Percentiles rank a stretch among this genome's conserved stretches.
Conservation (phyloP, 1,140 invertebrate species). For the Trichogramma pretiosum region DNA sequence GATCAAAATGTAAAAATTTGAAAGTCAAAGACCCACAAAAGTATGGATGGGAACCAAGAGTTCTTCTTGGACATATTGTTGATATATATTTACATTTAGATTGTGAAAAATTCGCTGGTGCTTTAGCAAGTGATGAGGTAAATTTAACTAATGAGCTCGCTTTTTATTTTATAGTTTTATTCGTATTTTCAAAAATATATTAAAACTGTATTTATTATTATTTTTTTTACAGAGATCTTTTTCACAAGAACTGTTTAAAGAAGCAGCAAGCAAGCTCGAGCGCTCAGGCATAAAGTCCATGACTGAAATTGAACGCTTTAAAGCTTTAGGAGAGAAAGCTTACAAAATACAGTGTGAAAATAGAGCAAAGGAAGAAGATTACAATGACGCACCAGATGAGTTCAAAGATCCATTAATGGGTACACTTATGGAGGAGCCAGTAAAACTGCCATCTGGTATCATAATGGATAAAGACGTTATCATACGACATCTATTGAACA, state of each 20-base stretch:
- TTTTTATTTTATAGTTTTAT: no score
- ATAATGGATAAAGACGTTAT: conserved; percentile 94
- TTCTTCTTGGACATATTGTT: conserved; percentile 81
- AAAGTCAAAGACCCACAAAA: conserved; percentile 93
- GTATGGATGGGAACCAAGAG: conserved; percentile 93
- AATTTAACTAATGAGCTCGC: conserved; percentile 17
- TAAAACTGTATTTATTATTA: conserved; percentile 15
- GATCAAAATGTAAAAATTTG: conserved; percentile 93
- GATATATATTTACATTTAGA: conserved; percentile 96
- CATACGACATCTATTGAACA: conserved; percentile 87
- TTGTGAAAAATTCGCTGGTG: conserved; percentile 81
- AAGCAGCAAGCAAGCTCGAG: conserved; percentile 73
- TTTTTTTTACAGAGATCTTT: conserved; percentile 74
- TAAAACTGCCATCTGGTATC: conserved; percentile 85
- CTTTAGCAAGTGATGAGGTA: conserved; percentile 82
- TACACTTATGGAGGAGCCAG: conserved; percentile 94
- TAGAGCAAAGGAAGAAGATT: conserved; percentile 80
- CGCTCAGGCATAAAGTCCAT: conserved; percentile 74
- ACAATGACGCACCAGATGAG: conserved; percentile 92
- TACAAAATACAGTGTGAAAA: conserved; percentile 74
- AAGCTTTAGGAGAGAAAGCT: conserved; percentile 69
- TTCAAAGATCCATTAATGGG: conserved; percentile 97
- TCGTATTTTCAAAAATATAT: not conserved
- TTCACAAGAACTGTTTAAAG: conserved; percentile 81
- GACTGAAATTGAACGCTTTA: conserved; percentile 76